Base-by-base conservation (phyloP, 2,888 invertebrate species). In the Metalampra italica region DNA sequence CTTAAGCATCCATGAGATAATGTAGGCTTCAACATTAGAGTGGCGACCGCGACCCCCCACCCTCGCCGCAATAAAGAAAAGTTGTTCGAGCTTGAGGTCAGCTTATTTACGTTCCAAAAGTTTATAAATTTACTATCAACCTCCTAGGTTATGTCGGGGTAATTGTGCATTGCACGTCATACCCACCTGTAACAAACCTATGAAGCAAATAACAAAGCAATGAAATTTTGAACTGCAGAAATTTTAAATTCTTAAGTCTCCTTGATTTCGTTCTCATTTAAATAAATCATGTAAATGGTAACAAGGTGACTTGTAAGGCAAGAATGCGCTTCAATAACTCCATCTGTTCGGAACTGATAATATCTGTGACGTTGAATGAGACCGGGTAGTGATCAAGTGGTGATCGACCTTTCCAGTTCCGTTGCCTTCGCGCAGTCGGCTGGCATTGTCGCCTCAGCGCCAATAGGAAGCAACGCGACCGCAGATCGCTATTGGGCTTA, bases 401-500 rank as follows among this genome's bases (percentile, higher is more conserved):
- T 78, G 75, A 78, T 77, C 78, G 85, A 76, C 85, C 85, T 85
- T 82, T 78, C 76, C 71, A 66, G 70, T 62, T 65, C 62, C 67
- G 77, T 87, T 78, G 85, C 87, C 88, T 87, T 87, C 84, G 76
- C 73, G 64, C 71, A 76, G 65, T 69, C 70, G 70, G 64, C 66
- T 77, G 85, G 83, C 86, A 84, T 85, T 86, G 87, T 85, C 84
- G 75, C 81, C 82, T 79, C 82, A 75, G 73, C 79, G 83, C 82
- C 86, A 87, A 80, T 88, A 88, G 89, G 89, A 89, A 89, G 89
- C 88, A 78, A 72, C 78, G 68, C 81, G 77, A 76, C 70, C 82
- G 71, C 80, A 83, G 81, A 82, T 82, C 71, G 86, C 87, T 88
- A 88, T 89, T 88, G 87, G 87, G 87, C 85, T 81, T 89, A 87